Evolutionary conservation across 2,113 vertebrate genomes (phyloP).

Genomic region (Rhadina sibilatrix): DNA sequence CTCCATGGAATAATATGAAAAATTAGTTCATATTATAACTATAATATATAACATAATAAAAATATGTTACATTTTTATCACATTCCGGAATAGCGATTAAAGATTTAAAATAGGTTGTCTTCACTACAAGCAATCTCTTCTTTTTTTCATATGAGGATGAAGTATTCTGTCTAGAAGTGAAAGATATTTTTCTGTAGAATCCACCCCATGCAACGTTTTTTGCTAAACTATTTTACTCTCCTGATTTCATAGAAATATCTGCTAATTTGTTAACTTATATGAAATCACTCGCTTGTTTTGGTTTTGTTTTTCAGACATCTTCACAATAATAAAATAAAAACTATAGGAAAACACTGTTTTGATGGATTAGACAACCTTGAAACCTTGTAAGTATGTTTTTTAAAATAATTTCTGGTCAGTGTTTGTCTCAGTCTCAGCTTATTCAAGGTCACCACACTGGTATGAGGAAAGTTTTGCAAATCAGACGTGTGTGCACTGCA

Average conservation of each 20-base stretch:
- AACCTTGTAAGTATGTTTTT: constrained; percentile 88
- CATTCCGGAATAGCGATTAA: background rate
- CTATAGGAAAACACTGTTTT: constrained; percentile 87
- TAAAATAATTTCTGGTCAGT: background rate
- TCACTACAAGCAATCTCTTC: background rate
- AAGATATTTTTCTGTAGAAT: background rate
- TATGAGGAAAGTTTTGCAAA: background rate
- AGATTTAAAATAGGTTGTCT: background rate
- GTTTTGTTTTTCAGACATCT: constrained; percentile 83
- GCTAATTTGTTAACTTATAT: background rate
- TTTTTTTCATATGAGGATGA: background rate
- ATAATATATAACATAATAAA: no score
- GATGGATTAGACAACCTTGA: constrained; percentile 92
- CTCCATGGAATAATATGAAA: background rate
- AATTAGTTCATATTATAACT: no score
- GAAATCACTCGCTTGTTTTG: background rate
- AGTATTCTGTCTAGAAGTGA: background rate
- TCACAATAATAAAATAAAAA: constrained; percentile 96
- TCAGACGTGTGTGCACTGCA: accelerated
- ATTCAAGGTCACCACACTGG: background rate
- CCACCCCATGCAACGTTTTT: background rate
- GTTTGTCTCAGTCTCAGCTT: background rate
- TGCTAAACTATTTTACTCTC: background rate
- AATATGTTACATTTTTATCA: background rate
- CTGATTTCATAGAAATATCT: background rate